phyloP scores from a whole-genome alignment of 2,113 vertebrate genomes.

The Chaenocephalus aceratus region DNA sequence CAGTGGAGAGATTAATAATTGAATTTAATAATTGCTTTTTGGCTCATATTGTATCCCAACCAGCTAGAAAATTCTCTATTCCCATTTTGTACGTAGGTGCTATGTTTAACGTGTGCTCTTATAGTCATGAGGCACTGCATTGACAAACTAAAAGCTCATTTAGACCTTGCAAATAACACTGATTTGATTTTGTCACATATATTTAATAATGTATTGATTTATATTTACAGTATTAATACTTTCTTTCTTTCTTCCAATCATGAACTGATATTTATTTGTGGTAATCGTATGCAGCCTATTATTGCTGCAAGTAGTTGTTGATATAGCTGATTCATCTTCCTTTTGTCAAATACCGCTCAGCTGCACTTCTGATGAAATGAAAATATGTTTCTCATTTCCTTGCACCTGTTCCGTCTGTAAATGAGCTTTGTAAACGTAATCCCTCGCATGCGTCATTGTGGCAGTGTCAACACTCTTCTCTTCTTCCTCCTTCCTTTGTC shows the following conservation, averaged over 20 bases:
- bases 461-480: slow-evolving; percentile 47
- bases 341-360: slow-evolving; percentile 1
- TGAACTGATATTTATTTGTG: not conserved
- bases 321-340: slow-evolving; percentile 2
- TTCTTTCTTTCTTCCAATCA: not conserved
- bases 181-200: not conserved
- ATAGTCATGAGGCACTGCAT: not conserved
- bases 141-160: not conserved
- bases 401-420: slow-evolving; percentile 52
- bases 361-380: slow-evolving; percentile 31
- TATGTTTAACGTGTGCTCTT: not conserved
- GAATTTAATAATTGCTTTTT: too few species aligned
- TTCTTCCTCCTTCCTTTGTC: slow-evolving; percentile 43
- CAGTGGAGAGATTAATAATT: too few species aligned
- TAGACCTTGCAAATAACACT: not conserved
- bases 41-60: not conserved
- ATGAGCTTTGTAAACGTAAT: slow-evolving; percentile 60
- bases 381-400: slow-evolving; percentile 52
- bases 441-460: slow-evolving; percentile 16
- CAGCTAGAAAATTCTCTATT: too few species aligned
- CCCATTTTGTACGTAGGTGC: not conserved
- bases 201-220: not conserved
- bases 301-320: not conserved
- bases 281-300: not conserved
- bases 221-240: not conserved